Percentiles rank a stretch among this genome's conserved stretches.
These are phyloP conservation scores for Dynastes grantii DNA, from an alignment of 2,888 invertebrate genomes.

Conservation along the genomic window DNA sequence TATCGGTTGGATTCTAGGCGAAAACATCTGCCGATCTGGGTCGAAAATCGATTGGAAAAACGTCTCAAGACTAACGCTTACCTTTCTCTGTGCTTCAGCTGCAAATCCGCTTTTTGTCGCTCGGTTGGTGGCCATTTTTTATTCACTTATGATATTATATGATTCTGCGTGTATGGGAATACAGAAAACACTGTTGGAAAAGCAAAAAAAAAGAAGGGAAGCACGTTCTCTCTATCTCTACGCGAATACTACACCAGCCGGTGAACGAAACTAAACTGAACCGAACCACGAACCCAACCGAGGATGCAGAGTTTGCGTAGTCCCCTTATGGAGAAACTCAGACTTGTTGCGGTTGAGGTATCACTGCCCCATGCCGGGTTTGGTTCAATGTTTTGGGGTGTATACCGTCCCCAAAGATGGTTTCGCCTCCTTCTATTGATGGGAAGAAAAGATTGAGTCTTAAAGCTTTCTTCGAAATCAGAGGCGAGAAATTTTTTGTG, in stretches of 20 bases:
- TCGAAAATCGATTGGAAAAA: slow-evolving; percentile 3
- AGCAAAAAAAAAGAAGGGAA: slow-evolving; percentile 36
- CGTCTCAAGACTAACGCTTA: slow-evolving; percentile 65
- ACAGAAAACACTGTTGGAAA: slow-evolving; percentile 4
- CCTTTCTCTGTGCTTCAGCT: slow-evolving; percentile 96
- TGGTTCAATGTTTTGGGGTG: not conserved
- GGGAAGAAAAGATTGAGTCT: no score
- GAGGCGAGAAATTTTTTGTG: no score
- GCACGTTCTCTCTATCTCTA: not conserved
- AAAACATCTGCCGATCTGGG: not conserved
- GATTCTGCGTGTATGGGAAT: not conserved
- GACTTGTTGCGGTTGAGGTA: not conserved
- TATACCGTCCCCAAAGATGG: not conserved
- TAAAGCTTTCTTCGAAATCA: no score
- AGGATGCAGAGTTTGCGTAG: slow-evolving; percentile 10
- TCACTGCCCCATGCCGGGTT: not conserved
- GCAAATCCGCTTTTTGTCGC: slow-evolving; percentile 96
- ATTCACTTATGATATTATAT: not conserved
- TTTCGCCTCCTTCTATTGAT: not conserved
- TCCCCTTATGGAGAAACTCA: not conserved
- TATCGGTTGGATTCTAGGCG: not conserved
- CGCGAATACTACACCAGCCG: slow-evolving; percentile 6
- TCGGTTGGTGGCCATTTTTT: slow-evolving; percentile 84
- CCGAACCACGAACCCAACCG: not conserved
- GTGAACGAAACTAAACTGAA: slow-evolving; percentile 30